Evolutionary conservation across 2,888 invertebrate species (phyloP), one percentile per base, ranked within the genome.

Genomic region (Metallyticus violacea): DNA sequence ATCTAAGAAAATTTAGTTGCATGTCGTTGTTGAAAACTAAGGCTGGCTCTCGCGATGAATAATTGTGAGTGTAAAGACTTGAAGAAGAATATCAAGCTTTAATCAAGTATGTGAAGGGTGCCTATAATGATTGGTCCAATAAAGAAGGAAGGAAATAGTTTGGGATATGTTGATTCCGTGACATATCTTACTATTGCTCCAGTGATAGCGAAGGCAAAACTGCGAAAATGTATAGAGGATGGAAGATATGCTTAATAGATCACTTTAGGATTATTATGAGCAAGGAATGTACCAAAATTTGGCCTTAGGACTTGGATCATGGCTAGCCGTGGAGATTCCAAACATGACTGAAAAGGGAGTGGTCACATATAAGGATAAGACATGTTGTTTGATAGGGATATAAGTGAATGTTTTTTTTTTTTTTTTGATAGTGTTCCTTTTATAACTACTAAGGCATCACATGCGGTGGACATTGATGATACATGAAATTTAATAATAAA

Each of bases 241-340:
- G 99, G 9, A 99, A 99, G 92, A 99, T 99, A 88, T 99, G 99
- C 90, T 92, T 99, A 77, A 99, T 99, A 0, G 99, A 99, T 91
- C 99, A 99, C 92, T 99, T 99, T 91, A 99, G 99, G 91, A n/a
- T 99, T 99, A 0, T 92, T 99, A 1, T 99, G 99, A 99, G 99
- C 99, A 0, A 94, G 98, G 89, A 99, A 99, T 92, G 98, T 98
- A 3, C 99, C 99, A 0, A 97, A 96, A 91, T 99, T 99, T 93
- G 99, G 99, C 3, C n/a, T n/a, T n/a, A n/a, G n/a, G n/a, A n/a
- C n/a, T n/a, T n/a, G n/a, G n/a, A n/a, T n/a, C n/a, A n/a, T n/a
- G n/a, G n/a, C n/a, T n/a, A n/a, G n/a, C n/a, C n/a, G n/a, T n/a
- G n/a, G n/a, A n/a, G n/a, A n/a, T n/a, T n/a, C n/a, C n/a, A n/a